Base-by-base conservation (phyloP, 2,113 vertebrate species). In the Hydrochoerus hydrochaeris region DNA sequence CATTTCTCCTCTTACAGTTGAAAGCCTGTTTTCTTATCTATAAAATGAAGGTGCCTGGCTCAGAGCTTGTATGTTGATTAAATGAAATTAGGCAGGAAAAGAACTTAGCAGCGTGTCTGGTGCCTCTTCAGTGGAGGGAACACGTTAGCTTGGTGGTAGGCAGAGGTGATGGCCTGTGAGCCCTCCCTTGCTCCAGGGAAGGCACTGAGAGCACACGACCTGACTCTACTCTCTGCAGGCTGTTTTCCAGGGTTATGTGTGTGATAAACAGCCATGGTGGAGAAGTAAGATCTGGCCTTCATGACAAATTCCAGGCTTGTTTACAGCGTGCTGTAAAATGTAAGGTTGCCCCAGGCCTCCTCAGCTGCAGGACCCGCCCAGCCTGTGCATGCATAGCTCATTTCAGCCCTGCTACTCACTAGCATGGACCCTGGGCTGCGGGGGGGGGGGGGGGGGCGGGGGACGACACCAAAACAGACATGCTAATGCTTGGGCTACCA, bases 61-160 rank as follows among this genome's bases (percentile, higher is more conserved):
- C 65, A 81, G 62, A 92, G 62, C 35, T 87, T 30, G 67, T 62
- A 20, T 89, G 14, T 28, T 16, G n/a, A 87, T 78, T 82, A 93
- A 87, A 35, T 63, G 46, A 82, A 57, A 86, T 58, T 60, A 52
- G 20, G 41, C 20, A 83, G 63, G 16, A 85, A 89, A 89, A 58
- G 65, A 9, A 30, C 13, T 91, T 46, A 86, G 62, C 13, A 54
- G 41, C 4, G 46, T 62, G 54, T 69, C 35, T 5, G 4, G 16
- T 57, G 5, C 32, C 44, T 54, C 71, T 80, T 88, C 77, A 49
- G 67, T 41, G 30, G 60, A 52, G 30, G 44, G 71, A 44, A 57
- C 35, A 73, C 20, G 30, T 63, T 69, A 60, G 32, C 38, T 7
- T 10, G 69, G 44, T 38, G 44, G 62, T 4, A 78, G 11, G 69